Percentiles rank a stretch among this genome's conserved stretches.
phyloP scores from a whole-genome alignment of 2,797 vertebrate genomes.

The Amblyraja radiata region DNA sequence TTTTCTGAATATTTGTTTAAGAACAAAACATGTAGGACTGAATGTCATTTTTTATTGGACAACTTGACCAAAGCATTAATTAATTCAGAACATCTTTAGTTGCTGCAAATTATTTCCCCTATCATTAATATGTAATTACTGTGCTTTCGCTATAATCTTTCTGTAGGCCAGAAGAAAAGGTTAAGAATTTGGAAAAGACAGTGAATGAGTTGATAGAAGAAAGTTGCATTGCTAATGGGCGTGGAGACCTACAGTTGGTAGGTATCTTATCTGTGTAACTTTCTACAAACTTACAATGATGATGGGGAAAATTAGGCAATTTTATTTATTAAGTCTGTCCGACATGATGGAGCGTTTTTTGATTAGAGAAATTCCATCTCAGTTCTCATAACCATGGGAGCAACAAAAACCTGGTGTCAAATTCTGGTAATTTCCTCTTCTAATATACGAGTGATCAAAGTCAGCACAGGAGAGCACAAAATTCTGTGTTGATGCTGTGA shows the following conservation, averaged over 20 bases:
- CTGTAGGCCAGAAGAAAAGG: slow-evolving; percentile 84
- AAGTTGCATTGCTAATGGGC: slow-evolving; percentile 84
- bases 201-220: slow-evolving; percentile 90
- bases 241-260: slow-evolving; percentile 79
- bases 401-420: background rate
- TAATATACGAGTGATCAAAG: background rate
- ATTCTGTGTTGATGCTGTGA: background rate
- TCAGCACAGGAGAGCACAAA: background rate
- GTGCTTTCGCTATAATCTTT: slow-evolving; percentile 26
- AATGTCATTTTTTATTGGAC: background rate
- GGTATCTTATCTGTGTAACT: slow-evolving; percentile 41
- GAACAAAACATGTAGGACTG: background rate
- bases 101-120: background rate
- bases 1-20: background rate
- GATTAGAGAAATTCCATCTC: background rate
- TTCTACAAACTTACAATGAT: background rate
- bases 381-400: background rate
- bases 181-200: slow-evolving; percentile 88
- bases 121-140: background rate
- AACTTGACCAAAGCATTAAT: background rate
- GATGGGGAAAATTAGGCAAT: background rate
- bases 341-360: background rate
- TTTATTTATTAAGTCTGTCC: background rate
- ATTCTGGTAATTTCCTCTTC: background rate
- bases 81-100: background rate